Base-by-base conservation (phyloP, 2,113 vertebrate species). In the Meles meles region DNA sequence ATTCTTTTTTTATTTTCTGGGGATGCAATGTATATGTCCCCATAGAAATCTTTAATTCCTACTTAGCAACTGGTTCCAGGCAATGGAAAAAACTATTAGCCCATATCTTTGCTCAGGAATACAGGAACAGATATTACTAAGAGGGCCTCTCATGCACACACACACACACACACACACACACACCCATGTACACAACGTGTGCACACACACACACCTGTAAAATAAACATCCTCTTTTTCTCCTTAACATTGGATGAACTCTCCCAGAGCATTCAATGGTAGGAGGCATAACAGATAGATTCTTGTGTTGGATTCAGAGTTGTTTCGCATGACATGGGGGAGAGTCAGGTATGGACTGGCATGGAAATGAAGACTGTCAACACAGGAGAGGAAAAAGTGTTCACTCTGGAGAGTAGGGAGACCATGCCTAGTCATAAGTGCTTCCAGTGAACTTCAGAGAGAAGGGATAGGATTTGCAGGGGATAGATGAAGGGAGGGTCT, bases 1-100 rank as follows among this genome's bases (percentile, higher is more conserved):
- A 71, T n/a, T 31, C 4, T 65, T 90, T 87, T 87, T 44, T 44
- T n/a, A 65, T 49, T 91, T 88, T 88, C 63, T 88, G 76, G 20
- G 14, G 37, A 85, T 80, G 6, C 57, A 74, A 25, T 23, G 11
- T 42, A 67, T 15, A 57, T 52, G 10, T 89, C 12, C 12, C 14
- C 0, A 29, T 3, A 42, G 34, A 86, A 81, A 63, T 92, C 3
- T 77, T 89, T 69, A 83, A 61, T 23, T 13, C 29, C 0, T 87
- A 42, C 12, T 63, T 89, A 91, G 0, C 37, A 88, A 80, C 20
- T 88, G n/a, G 47, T 67, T 72, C 31, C 7, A 57, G 49, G 61
- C 2, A 20, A 61, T 6, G 49, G 17, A 55, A 81, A 65, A 59
- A 29, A 2, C 3, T 34, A 25, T 61, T 84, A 59, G 47, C 39